phyloP scores from a whole-genome alignment of 2,797 vertebrate species.

The Falco concolor region DNA sequence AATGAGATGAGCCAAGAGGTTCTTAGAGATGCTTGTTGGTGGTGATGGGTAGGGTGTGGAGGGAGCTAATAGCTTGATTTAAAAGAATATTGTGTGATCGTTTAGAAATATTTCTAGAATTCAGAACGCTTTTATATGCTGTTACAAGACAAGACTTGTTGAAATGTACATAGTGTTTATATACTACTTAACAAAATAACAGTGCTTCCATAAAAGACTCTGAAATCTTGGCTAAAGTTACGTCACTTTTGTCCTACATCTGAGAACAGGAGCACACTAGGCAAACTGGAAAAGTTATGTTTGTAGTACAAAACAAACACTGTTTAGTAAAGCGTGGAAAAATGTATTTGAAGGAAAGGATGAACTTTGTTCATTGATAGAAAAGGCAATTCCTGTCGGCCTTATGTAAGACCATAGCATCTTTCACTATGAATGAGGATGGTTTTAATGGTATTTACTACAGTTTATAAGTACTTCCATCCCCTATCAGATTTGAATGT shows the following conservation, averaged over 20 bases:
- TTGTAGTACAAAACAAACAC: neutral
- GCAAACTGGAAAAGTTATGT: neutral
- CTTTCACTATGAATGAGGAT: neutral
- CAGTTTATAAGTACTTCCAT: neutral
- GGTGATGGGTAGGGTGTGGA: neutral
- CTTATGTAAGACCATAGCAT: neutral
- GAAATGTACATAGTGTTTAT: neutral
- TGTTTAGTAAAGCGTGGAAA: neutral
- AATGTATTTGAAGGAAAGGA: neutral
- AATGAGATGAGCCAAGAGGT: neutral
- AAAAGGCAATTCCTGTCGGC: neutral
- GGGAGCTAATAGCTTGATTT: neutral
- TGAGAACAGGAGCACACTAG: neutral
- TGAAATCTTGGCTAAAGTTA: neutral
- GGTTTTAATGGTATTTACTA: neutral
- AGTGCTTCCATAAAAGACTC: neutral
- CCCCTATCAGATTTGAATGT: neutral
- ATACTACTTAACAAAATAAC: neutral
- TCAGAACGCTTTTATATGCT: neutral
- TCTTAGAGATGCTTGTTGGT: neutral
- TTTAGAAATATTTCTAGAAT: neutral
- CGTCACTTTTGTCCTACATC: neutral
- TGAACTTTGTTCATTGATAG: neutral
- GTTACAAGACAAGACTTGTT: neutral
- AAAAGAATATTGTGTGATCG: neutral